Base-by-base conservation (phyloP, 2,113 vertebrate species). In the Malurus alboscapulatus region DNA sequence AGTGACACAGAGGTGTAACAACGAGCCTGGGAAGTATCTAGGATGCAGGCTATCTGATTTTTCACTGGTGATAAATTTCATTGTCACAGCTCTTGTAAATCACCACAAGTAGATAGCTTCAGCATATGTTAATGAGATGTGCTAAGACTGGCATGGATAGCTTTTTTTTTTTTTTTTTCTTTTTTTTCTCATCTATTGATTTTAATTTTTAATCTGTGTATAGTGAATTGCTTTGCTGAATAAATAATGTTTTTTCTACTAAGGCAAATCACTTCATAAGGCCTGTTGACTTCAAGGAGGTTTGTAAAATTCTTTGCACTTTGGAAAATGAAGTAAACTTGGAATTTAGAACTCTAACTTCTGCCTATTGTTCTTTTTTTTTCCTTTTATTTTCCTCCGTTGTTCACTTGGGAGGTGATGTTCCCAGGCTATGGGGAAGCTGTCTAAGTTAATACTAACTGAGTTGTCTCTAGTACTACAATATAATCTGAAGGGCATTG, bases 321-420 rank as follows among this genome's bases (percentile, higher is more conserved):
- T 92, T 13, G n/a, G 16, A 73, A 88, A 76, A 82, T 40, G 9
- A 79, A 67, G 17, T 76, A 32, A 61, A 68, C 26, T 45, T 50
- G 9, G 25, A 65, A 63, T 72, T 59, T 61, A 51, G 30, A 71
- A 47, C 18, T 66, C 29, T 54, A 40, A 61, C 1, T 69, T 79
- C 44, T 5, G 1, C n/a, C 3, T 6, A 1, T 67, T 3, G 0
- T 57, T 87, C 71, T 3, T 15, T 16, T 63, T 67, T 40, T 51
- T 44, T 34, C 42, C 65, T 30, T 44, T 50, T 1, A 10, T 38
- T 38, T 38, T 38, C 38, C 38, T 38, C 38, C 40, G 44, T 62
- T 66, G 21, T 32, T 89, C 61, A 44, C 3, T 63, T 67, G n/a
- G 4, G 19, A 75, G 12, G 4, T 74, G 44, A 50, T 71, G 11